Evolutionary conservation across 1,140 invertebrate species (phyloP).

Genomic region (honey bee (Apis mellifera)): Amel_HAv3.1 CM009934.2:4332001-4332500

Average conservation of each 20-base stretch:
- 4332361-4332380: too few relatives aligned
- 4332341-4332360: too few relatives aligned
- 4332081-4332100: background rate
- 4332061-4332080: background rate
- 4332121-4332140: too few relatives aligned
- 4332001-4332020: conserved; percentile 9
- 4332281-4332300: background rate
- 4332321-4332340: too few relatives aligned
- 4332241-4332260: background rate
- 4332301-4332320: too few relatives aligned
- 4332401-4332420: too few relatives aligned
- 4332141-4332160: background rate
- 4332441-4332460: too few relatives aligned
- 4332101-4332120: background rate
- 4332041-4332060: background rate
- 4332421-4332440: too few relatives aligned
- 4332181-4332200: background rate
- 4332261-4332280: background rate
- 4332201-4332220: background rate
- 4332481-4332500: too few relatives aligned
- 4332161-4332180: background rate
- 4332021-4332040: background rate
- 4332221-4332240: background rate
- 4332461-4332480: too few relatives aligned
- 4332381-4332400: too few relatives aligned